Evolutionary conservation across 2,113 vertebrate species (phyloP), one percentile per base, ranked within the genome.

Genomic region (Burhinus oedicnemus): DNA sequence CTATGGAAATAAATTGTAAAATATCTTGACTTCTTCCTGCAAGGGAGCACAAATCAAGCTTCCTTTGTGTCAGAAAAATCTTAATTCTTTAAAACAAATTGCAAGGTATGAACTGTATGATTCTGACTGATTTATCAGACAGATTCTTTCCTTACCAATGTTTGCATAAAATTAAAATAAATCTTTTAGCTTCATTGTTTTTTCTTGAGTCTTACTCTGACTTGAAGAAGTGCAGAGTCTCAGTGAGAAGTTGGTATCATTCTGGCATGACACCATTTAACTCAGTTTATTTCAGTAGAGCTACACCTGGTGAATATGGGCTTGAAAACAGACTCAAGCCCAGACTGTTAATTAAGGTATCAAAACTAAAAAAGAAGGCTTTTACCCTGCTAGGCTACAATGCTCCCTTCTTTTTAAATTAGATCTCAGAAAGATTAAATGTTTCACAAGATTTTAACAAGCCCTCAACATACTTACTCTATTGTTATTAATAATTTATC

Each of bases 321-420:
- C 12, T 61, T 71, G 34, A 84, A 57, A 89, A 36, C 8, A 71
- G 58, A 74, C 23, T 79, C 51, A 69, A 87, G 10, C 21, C 38
- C 66, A 78, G 55, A 74, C 12, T 95, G 74, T n/a, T 92, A 94
- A 95, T 95, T 93, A 93, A 74, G 32, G 62, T 83, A 95, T 91
- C 81, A 54, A 87, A 94, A 84, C 45, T 71, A 77, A 83, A 96
- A 89, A 86, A 60, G 23, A 79, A 19, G 17, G 42, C 1, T 49
- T 71, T 86, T 81, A 38, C 61, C 26, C 45, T 72, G 22, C 12
- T 40, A 77, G 30, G 42, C 58, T 93, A 44, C 49, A 66, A 95
- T 90, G 38, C 13, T 95, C 74, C 74, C 52, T 96, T 96, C 42
- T 38, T 95, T 92, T 82, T 68, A 34, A 84, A 84, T 26, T 38